A percentile compares a stretch with the other conserved stretches of the same genome.
phyloP scores from a whole-genome alignment of 2,888 invertebrate species.

The Ormyrus pomaceus region DNA sequence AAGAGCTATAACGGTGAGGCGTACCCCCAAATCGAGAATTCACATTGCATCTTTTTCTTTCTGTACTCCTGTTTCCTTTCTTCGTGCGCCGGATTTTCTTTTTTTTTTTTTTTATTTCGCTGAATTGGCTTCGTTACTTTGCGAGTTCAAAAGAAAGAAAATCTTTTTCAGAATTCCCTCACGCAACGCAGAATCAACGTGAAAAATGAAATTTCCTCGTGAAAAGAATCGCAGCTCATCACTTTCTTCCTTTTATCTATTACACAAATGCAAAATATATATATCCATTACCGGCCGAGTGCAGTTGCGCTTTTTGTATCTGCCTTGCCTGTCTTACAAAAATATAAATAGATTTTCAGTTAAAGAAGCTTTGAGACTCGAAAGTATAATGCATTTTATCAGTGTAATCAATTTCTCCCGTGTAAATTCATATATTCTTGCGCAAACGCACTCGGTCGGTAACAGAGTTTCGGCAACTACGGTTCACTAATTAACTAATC shows the following conservation, averaged over 20 bases:
- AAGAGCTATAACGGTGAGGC: constrained; percentile 72
- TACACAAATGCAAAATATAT: no score
- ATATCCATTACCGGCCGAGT: no score
- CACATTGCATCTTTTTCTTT: constrained; percentile 52
- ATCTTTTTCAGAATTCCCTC: background rate
- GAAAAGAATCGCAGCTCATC: no score
- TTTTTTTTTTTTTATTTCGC: constrained; percentile 41
- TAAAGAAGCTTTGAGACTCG: background rate
- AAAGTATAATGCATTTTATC: background rate
- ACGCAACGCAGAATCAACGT: constrained; percentile 14
- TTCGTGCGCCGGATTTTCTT: constrained; percentile 49
- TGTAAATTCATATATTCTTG: no score
- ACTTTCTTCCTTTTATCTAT: no score
- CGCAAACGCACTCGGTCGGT: no score
- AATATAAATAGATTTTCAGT: background rate
- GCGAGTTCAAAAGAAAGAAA: constrained; percentile 15
- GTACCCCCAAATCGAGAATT: constrained; percentile 61
- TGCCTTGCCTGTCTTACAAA: background rate
- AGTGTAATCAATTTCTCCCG: no score
- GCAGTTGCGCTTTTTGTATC: no score
- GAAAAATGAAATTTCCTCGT: constrained; percentile 1
- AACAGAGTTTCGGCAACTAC: no score
- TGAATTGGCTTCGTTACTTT: constrained; percentile 39
- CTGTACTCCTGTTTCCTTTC: background rate
- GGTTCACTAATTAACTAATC: no score